Base-by-base conservation (phyloP, 2,888 invertebrate species). In the Rhopalosiphum nymphaeae region DNA sequence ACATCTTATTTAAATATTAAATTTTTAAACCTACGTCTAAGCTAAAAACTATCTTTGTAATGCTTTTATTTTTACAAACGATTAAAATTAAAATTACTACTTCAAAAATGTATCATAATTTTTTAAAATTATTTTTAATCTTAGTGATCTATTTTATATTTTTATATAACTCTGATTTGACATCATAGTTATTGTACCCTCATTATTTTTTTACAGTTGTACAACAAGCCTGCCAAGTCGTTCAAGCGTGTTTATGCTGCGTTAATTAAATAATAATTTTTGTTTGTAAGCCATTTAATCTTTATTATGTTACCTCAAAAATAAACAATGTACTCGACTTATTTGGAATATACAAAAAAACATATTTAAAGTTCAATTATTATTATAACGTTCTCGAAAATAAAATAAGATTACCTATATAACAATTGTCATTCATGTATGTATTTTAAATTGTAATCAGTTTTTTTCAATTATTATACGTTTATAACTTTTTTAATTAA, bases 201-300 rank as follows among this genome's bases (percentile, higher is more conserved):
- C 3, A 44, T 91, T 85, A 56, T 91, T 91, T 29, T 89, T 88
- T 93, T 84, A 84, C 89, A 93, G 93, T 46, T 93, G 44, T 93
- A 93, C 89, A 86, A 94, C 5, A 49, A 21, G n/a, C 90, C 93
- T 67, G 26, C 61, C 29, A 16, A 26, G 36, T 49, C 93, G 0
- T 94, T 94, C 90, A 94, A 86, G 61, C 93, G 93, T 90, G 61
- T 90, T 4, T 91, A 42, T 53, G 49, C 90, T 49, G 29, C 16
- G 29, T 21, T 90, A 25, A 61, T 86, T 94, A 42, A 94, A 26
- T 36, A 90, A 86, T 78, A 3, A n/a, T 78, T 91, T 36, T 78
- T 78, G 26, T 78, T 78, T 78, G 21, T 42, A 42, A 78, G 78
- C 7, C 36, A 21, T 78, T 36, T 36, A 21, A 78, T 78, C 3